Conservation (phyloP, 1,140 invertebrate genomes). For the Tyrophagus putrescentiae region DNA sequence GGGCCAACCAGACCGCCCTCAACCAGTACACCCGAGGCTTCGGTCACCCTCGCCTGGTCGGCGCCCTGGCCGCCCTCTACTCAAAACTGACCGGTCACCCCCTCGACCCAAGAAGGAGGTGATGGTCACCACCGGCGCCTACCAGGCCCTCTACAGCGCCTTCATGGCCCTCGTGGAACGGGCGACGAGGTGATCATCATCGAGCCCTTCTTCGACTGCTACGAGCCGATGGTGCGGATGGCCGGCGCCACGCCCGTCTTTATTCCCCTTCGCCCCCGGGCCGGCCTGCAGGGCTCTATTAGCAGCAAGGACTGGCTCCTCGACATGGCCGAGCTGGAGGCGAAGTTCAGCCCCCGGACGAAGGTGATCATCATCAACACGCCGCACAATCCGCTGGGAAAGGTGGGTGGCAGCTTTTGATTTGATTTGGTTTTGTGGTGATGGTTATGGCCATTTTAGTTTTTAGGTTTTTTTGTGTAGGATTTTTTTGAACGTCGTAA, state of each 20-base stretch:
- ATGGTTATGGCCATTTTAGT: background rate
- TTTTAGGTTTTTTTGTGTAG: constrained; percentile 8
- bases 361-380: constrained; percentile 93
- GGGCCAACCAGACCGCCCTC: constrained; percentile 51
- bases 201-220: constrained; percentile 96
- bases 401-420: constrained; percentile 45
- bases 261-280: constrained; percentile 59
- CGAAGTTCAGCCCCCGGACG: constrained; percentile 72
- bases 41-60: constrained; percentile 76
- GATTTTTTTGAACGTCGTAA: no score
- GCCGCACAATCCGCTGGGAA: constrained; percentile 87
- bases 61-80: constrained; percentile 68
- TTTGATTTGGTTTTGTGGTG: background rate
- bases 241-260: constrained; percentile 74
- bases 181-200: constrained; percentile 87
- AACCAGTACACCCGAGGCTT: constrained; percentile 65
- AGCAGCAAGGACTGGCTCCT: constrained; percentile 75
- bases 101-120: constrained; percentile 71
- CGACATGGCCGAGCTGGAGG: constrained; percentile 61
- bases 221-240: constrained; percentile 77
- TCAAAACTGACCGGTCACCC: constrained; percentile 53
- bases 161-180: constrained; percentile 65
- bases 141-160: constrained; percentile 65
- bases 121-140: constrained; percentile 75
- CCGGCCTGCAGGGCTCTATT: constrained; percentile 28